Conservation (phyloP, 2,888 invertebrate genomes). For the Sepioteuthis lessoniana region DNA sequence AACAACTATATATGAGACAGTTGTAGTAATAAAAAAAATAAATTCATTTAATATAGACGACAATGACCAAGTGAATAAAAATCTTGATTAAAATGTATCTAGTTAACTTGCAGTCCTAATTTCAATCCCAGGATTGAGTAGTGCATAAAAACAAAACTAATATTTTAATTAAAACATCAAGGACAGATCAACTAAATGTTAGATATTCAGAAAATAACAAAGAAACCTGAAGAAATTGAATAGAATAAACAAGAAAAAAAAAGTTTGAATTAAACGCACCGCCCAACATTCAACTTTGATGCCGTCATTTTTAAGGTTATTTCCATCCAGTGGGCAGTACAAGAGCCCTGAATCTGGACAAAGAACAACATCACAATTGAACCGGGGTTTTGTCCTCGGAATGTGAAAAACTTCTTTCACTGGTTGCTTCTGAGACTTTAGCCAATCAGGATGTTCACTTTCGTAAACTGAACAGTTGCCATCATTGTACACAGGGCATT, state of each 20-base stretch:
- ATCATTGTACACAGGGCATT: neutral
- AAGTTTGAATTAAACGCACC: neutral
- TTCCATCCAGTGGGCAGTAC: constrained; percentile 34
- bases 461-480: neutral
- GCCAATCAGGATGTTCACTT: neutral
- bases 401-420: neutral
- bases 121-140: too few relatives aligned
- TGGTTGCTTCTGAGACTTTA: neutral
- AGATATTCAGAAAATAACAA: neutral
- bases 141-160: too few relatives aligned
- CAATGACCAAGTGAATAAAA: too few relatives aligned
- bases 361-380: constrained; percentile 25
- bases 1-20: too few relatives aligned
- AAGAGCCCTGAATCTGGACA: neutral
- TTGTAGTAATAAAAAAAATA: neutral
- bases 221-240: neutral
- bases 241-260: neutral
- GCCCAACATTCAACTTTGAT: neutral
- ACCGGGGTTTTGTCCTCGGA: neutral
- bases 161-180: too few relatives aligned
- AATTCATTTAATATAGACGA: neutral
- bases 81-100: too few relatives aligned
- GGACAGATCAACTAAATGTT: too few relatives aligned
- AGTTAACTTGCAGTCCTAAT: too few relatives aligned
- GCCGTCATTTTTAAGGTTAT: neutral